These are phyloP conservation scores for Atta cephalotes DNA, from an alignment of 1,140 invertebrate species.

Conservation along the genomic window DNA sequence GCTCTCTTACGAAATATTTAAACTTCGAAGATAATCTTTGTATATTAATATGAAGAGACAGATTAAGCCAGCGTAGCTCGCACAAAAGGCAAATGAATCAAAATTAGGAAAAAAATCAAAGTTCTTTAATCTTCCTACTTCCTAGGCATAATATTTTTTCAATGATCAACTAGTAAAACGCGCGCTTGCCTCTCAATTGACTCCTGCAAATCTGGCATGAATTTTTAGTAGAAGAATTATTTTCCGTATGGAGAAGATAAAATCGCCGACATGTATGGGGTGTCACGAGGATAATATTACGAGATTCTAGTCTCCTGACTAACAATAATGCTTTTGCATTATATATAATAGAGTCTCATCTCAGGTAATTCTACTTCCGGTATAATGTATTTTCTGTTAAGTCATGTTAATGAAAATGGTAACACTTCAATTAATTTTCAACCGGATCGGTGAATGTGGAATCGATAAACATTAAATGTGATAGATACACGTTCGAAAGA, in stretches of 20 bases:
- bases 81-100: neutral
- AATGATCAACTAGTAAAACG: constrained; percentile 8
- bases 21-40: neutral
- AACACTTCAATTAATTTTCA: constrained; percentile 25
- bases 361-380: neutral
- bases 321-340: constrained; percentile 2
- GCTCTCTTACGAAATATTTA: neutral
- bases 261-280: constrained; percentile 27
- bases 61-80: neutral
- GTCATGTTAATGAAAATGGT: neutral
- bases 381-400: constrained; percentile 19
- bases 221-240: constrained; percentile 37
- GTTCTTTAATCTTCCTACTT: constrained; percentile 4
- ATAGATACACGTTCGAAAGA: neutral
- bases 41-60: neutral
- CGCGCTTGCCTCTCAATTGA: constrained; percentile 33
- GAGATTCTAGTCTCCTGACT: constrained; percentile 37
- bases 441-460: neutral
- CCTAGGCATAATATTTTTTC: neutral
- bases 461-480: neutral
- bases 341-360: neutral
- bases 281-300: constrained; percentile 21
- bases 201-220: constrained; percentile 16
- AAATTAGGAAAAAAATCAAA: neutral
- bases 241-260: constrained; percentile 9